These are phyloP conservation scores for Augochlorella aurata DNA, from an alignment of 2,888 invertebrate species.

Conservation along the genomic window DNA sequence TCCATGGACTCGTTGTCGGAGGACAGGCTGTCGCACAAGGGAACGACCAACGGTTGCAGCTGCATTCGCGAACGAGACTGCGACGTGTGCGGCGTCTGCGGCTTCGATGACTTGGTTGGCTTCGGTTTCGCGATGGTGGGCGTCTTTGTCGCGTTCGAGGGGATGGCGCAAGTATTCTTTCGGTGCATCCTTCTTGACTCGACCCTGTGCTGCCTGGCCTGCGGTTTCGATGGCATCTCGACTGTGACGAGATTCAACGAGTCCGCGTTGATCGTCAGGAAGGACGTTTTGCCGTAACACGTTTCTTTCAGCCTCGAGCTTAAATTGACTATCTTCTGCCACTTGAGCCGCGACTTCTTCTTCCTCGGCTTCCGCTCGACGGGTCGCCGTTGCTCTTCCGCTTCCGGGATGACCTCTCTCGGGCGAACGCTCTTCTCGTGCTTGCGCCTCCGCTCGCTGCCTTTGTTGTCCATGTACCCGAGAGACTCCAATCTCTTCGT, in stretches of 20 bases:
- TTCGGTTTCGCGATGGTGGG: constrained; percentile 32
- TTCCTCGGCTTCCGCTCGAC: constrained; percentile 70
- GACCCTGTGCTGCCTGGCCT: constrained; percentile 72
- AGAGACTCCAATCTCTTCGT: constrained; percentile 85
- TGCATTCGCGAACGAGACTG: constrained; percentile 25
- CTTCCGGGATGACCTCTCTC: constrained; percentile 16
- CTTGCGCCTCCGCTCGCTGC: constrained; percentile 54
- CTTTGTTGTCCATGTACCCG: constrained; percentile 55
- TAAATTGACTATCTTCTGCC: constrained; percentile 69
- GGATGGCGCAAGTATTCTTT: neutral
- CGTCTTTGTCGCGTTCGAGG: constrained; percentile 20
- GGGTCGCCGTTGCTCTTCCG: constrained; percentile 2
- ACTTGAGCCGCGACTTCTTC: constrained; percentile 72
- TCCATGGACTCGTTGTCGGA: constrained; percentile 56
- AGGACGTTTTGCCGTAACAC: constrained; percentile 35
- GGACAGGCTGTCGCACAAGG: constrained; percentile 66
- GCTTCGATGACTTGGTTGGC: neutral
- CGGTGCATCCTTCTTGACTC: constrained; percentile 59
- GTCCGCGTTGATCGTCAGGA: constrained; percentile 69
- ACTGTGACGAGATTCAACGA: constrained; percentile 70
- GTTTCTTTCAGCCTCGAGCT: constrained; percentile 58
- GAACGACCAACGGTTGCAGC: constrained; percentile 42
- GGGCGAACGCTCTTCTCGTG: neutral
- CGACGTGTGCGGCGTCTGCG: constrained; percentile 29
- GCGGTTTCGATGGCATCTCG: constrained; percentile 60